Percentiles rank a stretch among this genome's conserved stretches.
phyloP scores from a whole-genome alignment of 2,797 vertebrate genomes.

The Helostoma temminkii region DNA sequence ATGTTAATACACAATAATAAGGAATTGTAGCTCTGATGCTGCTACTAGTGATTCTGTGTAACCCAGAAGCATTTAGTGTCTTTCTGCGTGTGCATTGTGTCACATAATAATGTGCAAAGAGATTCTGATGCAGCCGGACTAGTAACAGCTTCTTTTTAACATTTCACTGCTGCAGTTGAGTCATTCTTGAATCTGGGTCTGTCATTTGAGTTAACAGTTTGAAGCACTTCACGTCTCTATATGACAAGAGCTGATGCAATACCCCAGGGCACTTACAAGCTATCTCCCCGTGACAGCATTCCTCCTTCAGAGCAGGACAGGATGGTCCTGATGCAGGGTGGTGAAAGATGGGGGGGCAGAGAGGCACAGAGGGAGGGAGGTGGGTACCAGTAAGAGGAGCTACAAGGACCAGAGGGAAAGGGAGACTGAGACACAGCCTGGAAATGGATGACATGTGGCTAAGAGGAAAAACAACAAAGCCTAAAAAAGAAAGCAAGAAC shows the following conservation, averaged over 20 bases:
- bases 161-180: slow-evolving; percentile 52
- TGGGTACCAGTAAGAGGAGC: slow-evolving; percentile 31
- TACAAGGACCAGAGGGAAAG: slow-evolving; percentile 36
- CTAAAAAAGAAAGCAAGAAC: slow-evolving; percentile 35
- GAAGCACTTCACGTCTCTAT: slow-evolving; percentile 79
- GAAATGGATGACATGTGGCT: slow-evolving; percentile 50
- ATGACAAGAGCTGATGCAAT: slow-evolving; percentile 81
- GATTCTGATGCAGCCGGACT: slow-evolving; percentile 54
- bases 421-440: slow-evolving; percentile 18
- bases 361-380: neutral
- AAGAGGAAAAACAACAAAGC: slow-evolving; percentile 38
- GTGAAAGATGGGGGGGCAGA: neutral
- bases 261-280: slow-evolving; percentile 75
- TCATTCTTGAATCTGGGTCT: slow-evolving; percentile 70
- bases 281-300: slow-evolving; percentile 78
- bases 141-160: slow-evolving; percentile 63
- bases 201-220: slow-evolving; percentile 78
- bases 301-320: slow-evolving; percentile 61
- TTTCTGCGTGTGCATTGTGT: slow-evolving; percentile 7
- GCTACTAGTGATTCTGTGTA: neutral
- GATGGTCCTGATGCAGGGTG: slow-evolving; percentile 58
- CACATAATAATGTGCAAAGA: slow-evolving; percentile 33
- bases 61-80: neutral
- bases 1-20: neutral
- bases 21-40: neutral